Conservation (phyloP, 2,797 vertebrate species). For the Geotrypetes seraphini region DNA sequence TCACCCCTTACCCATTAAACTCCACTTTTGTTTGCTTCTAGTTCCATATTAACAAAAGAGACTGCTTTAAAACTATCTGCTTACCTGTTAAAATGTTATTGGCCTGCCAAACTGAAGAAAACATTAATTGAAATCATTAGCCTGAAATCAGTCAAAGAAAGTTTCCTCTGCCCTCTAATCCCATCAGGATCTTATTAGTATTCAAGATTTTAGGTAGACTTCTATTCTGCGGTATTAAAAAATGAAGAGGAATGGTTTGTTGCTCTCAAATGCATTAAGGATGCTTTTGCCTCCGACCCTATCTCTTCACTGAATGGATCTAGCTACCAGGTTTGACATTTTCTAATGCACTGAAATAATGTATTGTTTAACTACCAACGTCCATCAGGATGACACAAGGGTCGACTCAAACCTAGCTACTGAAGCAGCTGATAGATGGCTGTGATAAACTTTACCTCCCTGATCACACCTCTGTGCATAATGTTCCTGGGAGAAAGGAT, state of each 20-base stretch:
- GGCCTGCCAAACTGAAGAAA: too few species aligned
- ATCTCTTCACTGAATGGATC: neutral
- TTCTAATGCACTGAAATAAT: constrained; percentile 6
- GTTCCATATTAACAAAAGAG: too few species aligned
- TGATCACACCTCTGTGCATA: constrained; percentile 4
- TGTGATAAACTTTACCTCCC: constrained; percentile 21
- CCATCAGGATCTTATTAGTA: too few species aligned
- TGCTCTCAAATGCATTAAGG: neutral
- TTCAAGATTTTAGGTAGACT: too few species aligned
- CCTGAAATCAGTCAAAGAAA: too few species aligned
- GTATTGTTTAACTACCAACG: constrained; percentile 19
- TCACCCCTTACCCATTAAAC: too few species aligned
- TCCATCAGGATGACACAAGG: constrained; percentile 2
- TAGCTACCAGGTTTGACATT: constrained; percentile 7
- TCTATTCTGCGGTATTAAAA: too few species aligned
- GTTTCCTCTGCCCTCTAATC: too few species aligned
- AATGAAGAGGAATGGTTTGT: constrained; percentile 3
- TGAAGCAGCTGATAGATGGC: constrained; percentile 24
- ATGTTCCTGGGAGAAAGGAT: constrained; percentile 3
- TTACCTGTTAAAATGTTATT: too few species aligned
- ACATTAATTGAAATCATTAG: too few species aligned
- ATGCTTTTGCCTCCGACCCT: neutral
- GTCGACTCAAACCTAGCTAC: constrained; percentile 5
- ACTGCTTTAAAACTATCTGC: too few species aligned
- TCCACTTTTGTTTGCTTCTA: too few species aligned